A percentile compares a stretch with the other conserved stretches of the same genome.
These are phyloP conservation scores for Idaea straminata DNA, from an alignment of 2,888 invertebrate genomes.

Conservation along the genomic window DNA sequence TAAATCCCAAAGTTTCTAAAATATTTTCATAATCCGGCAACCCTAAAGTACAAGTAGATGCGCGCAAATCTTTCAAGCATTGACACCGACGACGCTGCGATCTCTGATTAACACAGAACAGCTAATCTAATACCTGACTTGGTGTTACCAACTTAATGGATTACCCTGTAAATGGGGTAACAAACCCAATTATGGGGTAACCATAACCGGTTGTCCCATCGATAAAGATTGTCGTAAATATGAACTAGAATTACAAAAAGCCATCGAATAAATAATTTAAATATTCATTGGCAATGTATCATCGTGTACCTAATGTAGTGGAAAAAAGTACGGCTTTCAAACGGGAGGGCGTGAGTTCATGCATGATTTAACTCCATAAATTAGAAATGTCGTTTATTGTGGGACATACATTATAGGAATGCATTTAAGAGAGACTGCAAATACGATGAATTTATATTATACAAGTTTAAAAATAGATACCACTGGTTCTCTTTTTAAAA, in stretches of 20 bases:
- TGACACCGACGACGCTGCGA: constrained; percentile 46
- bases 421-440: not conserved
- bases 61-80: constrained; percentile 45
- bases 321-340: not conserved
- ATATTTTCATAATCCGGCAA: not conserved
- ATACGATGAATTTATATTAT: not conserved
- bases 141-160: constrained; percentile 53
- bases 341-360: not conserved
- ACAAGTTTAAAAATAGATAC: not conserved
- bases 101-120: constrained; percentile 51
- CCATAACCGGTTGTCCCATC: constrained; percentile 26
- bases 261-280: not conserved
- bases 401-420: not conserved
- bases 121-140: constrained; percentile 49
- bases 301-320: not conserved
- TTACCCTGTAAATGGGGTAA: constrained; percentile 55
- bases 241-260: constrained; percentile 15
- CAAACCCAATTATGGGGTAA: constrained; percentile 52
- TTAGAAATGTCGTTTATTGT: not conserved
- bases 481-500: too few species aligned
- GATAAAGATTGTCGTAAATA: constrained; percentile 7
- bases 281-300: constrained; percentile 2
- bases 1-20: not conserved
- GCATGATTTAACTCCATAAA: not conserved
- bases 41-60: constrained; percentile 7